These are phyloP conservation scores for Macrochelys suwanniensis DNA, from an alignment of 2,797 vertebrate species.

Conservation along the genomic window DNA sequence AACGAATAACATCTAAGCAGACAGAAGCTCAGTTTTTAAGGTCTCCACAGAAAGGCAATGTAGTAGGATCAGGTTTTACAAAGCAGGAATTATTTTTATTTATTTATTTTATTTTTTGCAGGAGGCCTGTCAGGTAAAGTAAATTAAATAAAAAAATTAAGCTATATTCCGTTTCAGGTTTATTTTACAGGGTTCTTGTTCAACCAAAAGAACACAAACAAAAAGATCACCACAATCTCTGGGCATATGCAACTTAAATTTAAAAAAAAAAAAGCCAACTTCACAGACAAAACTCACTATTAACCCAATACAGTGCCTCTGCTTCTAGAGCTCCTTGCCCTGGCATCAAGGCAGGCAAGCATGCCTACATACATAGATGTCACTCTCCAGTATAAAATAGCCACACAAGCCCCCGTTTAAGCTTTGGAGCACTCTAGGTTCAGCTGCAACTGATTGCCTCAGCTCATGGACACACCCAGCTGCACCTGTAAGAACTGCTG, in stretches of 20 bases:
- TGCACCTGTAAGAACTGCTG: slow-evolving; percentile 19
- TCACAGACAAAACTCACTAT: no score
- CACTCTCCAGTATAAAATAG: slow-evolving; percentile 53
- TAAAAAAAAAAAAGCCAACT: background rate
- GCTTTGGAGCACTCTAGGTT: background rate
- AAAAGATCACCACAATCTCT: background rate
- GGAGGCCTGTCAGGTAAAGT: background rate
- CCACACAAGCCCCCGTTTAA: slow-evolving; percentile 7
- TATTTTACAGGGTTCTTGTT: slow-evolving; percentile 40
- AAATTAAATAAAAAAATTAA: background rate
- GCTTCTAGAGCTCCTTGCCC: slow-evolving; percentile 29
- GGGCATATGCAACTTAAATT: background rate
- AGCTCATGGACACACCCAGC: background rate
- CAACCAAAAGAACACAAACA: background rate
- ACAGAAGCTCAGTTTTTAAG: background rate
- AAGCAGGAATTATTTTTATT: background rate
- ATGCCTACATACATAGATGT: background rate
- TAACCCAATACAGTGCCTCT: no score
- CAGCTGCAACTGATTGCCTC: slow-evolving; percentile 35
- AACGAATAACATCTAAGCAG: background rate
- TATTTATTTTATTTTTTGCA: background rate
- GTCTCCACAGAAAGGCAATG: background rate
- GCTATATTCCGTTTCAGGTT: background rate
- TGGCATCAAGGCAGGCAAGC: slow-evolving; percentile 17
- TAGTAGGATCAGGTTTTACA: background rate